Evolutionary conservation across 2,888 invertebrate species (phyloP).

Genomic region (Toxonevra muliebris): DNA sequence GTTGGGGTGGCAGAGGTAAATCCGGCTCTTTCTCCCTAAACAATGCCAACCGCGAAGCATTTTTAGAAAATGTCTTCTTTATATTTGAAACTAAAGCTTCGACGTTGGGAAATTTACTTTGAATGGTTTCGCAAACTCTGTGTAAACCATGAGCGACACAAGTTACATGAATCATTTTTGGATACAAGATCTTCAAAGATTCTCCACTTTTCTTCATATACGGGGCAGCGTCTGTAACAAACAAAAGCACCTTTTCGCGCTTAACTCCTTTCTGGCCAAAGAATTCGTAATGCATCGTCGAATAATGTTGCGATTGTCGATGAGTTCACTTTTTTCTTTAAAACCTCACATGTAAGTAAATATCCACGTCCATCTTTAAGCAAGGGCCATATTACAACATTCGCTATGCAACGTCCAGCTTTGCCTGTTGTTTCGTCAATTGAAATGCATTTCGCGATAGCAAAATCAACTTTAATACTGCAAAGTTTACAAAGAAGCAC

Average conservation of each 20-base stretch:
- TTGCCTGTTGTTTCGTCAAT: too few species aligned
- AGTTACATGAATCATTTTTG: slow-evolving; percentile 24
- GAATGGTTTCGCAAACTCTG: slow-evolving; percentile 26
- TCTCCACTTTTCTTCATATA: slow-evolving; percentile 26
- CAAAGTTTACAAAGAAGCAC: too few species aligned
- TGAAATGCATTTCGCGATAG: too few species aligned
- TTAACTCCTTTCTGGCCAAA: slow-evolving; percentile 27
- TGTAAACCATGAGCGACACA: slow-evolving; percentile 29
- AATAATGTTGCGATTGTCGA: slow-evolving; percentile 28
- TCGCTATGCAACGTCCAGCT: slow-evolving; percentile 21
- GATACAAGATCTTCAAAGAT: slow-evolving; percentile 20
- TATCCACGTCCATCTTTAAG: slow-evolving; percentile 25
- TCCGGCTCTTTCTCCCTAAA: slow-evolving; percentile 15
- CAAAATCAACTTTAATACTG: too few species aligned
- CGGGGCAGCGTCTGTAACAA: slow-evolving; percentile 29
- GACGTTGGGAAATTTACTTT: slow-evolving; percentile 8
- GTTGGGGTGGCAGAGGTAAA: slow-evolving; percentile 22
- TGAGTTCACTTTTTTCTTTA: slow-evolving; percentile 26
- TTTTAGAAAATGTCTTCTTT: slow-evolving; percentile 20
- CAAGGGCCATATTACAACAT: slow-evolving; percentile 30
- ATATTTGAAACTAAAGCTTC: slow-evolving; percentile 14
- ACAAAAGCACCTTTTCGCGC: slow-evolving; percentile 26
- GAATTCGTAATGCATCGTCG: slow-evolving; percentile 26
- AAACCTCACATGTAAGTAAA: slow-evolving; percentile 26
- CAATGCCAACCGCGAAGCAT: slow-evolving; percentile 19